Evolutionary conservation across 1,140 invertebrate species (phyloP).

Genomic region (Drosophila bifasciata): DNA sequence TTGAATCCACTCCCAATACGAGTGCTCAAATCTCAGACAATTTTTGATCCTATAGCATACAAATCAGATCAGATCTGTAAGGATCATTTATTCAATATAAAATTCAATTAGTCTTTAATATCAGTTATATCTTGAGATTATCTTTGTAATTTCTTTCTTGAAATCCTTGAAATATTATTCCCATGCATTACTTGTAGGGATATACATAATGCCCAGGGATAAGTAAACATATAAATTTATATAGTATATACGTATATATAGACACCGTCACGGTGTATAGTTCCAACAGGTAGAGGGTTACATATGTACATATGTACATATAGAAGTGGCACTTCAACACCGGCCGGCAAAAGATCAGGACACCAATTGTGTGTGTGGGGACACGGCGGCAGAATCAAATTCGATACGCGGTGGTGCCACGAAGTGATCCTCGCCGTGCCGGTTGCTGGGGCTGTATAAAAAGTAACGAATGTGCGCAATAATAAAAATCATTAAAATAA

Average conservation of each 20-base stretch:
- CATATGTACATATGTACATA: background rate
- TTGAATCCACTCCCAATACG: no score
- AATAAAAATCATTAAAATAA: conserved; percentile 83
- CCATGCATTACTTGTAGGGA: no score
- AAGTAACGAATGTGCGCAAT: conserved; percentile 82
- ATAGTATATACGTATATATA: conserved; percentile 14
- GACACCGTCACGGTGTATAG: no score
- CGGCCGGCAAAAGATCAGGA: conserved; percentile 44
- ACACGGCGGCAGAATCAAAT: conserved; percentile 40
- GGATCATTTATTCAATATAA: no score
- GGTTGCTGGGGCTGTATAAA: conserved; percentile 76
- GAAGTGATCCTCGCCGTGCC: conserved; percentile 55
- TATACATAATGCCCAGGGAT: background rate
- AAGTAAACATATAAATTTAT: conserved; percentile 48
- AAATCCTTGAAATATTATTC: no score
- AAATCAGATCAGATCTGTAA: no score
- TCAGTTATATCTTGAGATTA: no score
- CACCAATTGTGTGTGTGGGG: conserved; percentile 43
- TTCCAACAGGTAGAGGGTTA: conserved; percentile 8
- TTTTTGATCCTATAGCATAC: no score
- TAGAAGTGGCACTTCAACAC: conserved; percentile 40
- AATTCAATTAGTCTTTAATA: no score
- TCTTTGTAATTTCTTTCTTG: no score
- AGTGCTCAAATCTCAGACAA: no score
- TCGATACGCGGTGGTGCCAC: conserved; percentile 23